Evolutionary conservation across 37 sponge, comb jelly and placozoan genomes (phyloP), one percentile per base, ranked within the genome.

Genomic region (Hormiphora californensis): DNA sequence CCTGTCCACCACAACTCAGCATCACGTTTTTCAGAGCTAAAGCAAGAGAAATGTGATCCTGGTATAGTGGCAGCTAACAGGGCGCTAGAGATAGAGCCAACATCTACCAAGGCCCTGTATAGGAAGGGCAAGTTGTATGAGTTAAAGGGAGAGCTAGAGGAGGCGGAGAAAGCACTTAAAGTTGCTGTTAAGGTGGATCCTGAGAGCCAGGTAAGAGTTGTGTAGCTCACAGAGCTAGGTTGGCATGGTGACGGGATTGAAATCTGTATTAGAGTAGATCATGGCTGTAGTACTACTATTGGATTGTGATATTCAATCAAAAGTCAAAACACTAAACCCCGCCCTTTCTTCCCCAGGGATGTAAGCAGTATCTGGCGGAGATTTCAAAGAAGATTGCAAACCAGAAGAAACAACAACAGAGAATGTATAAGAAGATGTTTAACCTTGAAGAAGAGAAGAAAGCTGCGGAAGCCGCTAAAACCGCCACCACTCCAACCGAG

Each of bases 361-460:
- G 81, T 41, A 73, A 73, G 27, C 81, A 73, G 46, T 73, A 28
- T 30, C 46, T 73, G 41, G 43, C 40, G 38, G 81, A 73, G 38
- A n/a, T 73, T 4, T 40, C 81, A 15, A 27, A 73, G 81, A 73
- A 73, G 44, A n/a, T 73, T 2, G 8, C 81, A 4, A 73, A 21
- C 25, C 81, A 73, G 81, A 73, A 73, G 81, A 73, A 73, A 28
- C 40, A 73, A 73, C 44, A 73, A 28, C 81, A 73, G 25, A 43
- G 25, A 17, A 39, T 73, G 81, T 73, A 73, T 28, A 73, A 73
- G 44, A 73, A 73, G 25, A 73, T 73, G 81, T 33, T 73, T 9
- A 73, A 73, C 43, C 25, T 73, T 23, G 81, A 73, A 40, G 81
- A 73, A 30, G 81, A 73, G 38, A 21, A 73, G 43, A 32, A 30